These are phyloP conservation scores for Hyaena hyaena DNA, from an alignment of 2,113 vertebrate genomes.

Conservation along the genomic window DNA sequence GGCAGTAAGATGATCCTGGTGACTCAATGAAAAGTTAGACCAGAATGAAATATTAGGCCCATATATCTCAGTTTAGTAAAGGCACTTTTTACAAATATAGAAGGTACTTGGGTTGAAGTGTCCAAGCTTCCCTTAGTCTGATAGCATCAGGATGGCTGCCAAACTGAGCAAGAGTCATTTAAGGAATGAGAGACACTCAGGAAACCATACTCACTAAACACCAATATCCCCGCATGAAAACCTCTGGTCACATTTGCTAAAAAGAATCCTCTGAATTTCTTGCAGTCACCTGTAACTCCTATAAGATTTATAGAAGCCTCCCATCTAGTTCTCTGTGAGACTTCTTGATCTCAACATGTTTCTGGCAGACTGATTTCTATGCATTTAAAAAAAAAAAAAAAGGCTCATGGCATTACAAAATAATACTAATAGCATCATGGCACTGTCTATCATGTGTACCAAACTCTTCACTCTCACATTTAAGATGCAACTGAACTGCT, in stretches of 20 bases:
- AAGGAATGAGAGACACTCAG: constrained; percentile 8
- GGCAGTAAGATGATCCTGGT: background rate
- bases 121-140: background rate
- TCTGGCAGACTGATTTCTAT: background rate
- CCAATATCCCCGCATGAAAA: background rate
- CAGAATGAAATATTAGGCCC: background rate
- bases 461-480: constrained; percentile 70
- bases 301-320: background rate
- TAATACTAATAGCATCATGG: background rate
- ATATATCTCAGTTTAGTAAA: background rate
- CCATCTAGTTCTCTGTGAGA: background rate
- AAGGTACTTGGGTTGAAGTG: background rate
- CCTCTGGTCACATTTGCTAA: background rate
- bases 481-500: constrained; percentile 80
- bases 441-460: constrained; percentile 48
- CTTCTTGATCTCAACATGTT: background rate
- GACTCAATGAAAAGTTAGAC: background rate
- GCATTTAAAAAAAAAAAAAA: background rate
- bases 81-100: background rate
- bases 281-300: background rate
- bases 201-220: background rate
- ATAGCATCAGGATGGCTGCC: background rate
- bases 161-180: background rate
- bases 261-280: background rate
- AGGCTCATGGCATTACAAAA: background rate